Conservation (phyloP, 2,797 vertebrate genomes). For the Sibirionetta formosa region DNA sequence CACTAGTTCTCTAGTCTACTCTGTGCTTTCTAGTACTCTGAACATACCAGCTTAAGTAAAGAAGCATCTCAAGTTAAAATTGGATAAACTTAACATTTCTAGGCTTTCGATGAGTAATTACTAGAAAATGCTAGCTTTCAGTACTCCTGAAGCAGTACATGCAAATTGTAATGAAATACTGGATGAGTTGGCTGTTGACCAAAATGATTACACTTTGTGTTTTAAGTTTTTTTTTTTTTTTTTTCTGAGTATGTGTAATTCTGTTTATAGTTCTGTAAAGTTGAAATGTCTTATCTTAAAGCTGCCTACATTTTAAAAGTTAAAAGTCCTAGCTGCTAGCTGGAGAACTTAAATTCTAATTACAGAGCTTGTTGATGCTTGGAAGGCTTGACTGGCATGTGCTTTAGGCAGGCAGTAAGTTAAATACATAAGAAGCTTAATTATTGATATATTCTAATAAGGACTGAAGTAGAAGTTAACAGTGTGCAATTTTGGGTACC, state of each 20-base stretch:
- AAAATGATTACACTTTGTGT: too few relatives aligned
- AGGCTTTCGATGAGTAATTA: not conserved
- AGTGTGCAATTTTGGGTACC: not conserved
- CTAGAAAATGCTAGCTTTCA: not conserved
- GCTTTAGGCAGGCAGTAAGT: not conserved
- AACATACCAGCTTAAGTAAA: not conserved
- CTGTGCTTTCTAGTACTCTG: not conserved
- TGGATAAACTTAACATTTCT: not conserved
- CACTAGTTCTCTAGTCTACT: not conserved
- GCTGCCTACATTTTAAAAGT: not conserved
- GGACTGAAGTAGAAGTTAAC: not conserved
- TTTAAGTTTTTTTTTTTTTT: too few relatives aligned
- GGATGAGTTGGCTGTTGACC: not conserved
- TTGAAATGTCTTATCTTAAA: slow-evolving; percentile 20
- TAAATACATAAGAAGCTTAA: not conserved
- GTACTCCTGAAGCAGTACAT: not conserved
- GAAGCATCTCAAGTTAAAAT: rapidly evolving
- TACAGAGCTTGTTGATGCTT: not conserved
- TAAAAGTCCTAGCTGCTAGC: not conserved
- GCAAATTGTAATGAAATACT: not conserved
- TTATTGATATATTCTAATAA: not conserved
- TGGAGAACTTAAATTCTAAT: slow-evolving; percentile 1
- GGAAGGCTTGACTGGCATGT: not conserved
- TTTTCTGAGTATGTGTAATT: not conserved
- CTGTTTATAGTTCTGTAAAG: not conserved